A percentile compares a stretch with the other conserved stretches of the same genome.
Evolutionary conservation across 2,797 vertebrate species (phyloP).

Genomic region (Lindbergichthys nudifrons): DNA sequence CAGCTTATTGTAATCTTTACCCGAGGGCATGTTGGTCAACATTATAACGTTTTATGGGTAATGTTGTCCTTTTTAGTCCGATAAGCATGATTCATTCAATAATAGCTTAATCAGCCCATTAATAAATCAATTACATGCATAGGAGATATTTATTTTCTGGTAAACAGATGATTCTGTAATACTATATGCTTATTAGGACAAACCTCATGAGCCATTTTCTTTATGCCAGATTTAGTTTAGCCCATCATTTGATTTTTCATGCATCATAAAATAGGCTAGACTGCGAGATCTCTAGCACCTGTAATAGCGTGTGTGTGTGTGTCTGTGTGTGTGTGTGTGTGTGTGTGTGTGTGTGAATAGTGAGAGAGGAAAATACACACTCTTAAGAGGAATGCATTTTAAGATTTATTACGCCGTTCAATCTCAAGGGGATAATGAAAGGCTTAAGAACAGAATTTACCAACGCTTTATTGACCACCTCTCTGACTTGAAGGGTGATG

Average conservation of each 20-base stretch:
- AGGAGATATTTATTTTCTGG: slow-evolving; percentile 36
- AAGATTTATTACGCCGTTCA: slow-evolving; percentile 49
- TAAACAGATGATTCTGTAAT: slow-evolving; percentile 62
- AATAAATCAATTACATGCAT: slow-evolving; percentile 76
- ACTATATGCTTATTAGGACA: slow-evolving; percentile 48
- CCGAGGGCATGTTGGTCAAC: slow-evolving; percentile 66
- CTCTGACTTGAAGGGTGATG: not conserved
- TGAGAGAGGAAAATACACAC: slow-evolving; percentile 18
- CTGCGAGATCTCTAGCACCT: slow-evolving; percentile 35
- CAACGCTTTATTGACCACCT: slow-evolving; percentile 57
- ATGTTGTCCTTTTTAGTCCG: slow-evolving; percentile 45
- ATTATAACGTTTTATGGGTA: slow-evolving; percentile 53
- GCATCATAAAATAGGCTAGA: slow-evolving; percentile 56
- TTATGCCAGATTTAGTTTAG: slow-evolving; percentile 57
- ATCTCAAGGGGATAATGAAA: slow-evolving; percentile 54
- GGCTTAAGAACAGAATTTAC: slow-evolving; percentile 43
- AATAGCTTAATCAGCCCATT: slow-evolving; percentile 68
- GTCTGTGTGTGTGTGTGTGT: slow-evolving; percentile 17
- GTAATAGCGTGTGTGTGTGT: slow-evolving; percentile 17
- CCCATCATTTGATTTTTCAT: slow-evolving; percentile 63
- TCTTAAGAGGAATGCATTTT: slow-evolving; percentile 48
- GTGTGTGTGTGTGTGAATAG: not conserved
- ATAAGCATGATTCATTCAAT: slow-evolving; percentile 62
- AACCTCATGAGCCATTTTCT: slow-evolving; percentile 51
- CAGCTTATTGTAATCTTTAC: slow-evolving; percentile 66